phyloP scores from a whole-genome alignment of 2,113 vertebrate genomes.

The Chionomys nivalis region DNA sequence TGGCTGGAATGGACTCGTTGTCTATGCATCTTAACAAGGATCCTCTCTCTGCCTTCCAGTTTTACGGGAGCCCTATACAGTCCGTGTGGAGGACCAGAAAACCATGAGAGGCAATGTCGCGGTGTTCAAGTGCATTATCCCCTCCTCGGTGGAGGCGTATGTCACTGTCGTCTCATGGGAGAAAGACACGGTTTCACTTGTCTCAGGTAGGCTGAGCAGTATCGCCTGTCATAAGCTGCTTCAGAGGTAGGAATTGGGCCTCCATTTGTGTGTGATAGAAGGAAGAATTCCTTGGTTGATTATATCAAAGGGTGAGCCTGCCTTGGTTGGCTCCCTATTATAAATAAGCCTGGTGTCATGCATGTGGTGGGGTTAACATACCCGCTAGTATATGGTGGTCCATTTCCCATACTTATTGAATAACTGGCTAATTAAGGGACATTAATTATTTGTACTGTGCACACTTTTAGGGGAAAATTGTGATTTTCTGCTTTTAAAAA shows the following conservation, averaged over 20 bases:
- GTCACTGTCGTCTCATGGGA: constrained; percentile 99
- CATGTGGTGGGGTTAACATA: neutral
- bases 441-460: neutral
- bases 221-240: fast-evolving
- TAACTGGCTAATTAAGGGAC: constrained; percentile 32
- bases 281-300: neutral
- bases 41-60: constrained; percentile 84
- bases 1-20: too few relatives aligned
- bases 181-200: constrained; percentile 99
- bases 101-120: constrained; percentile 99
- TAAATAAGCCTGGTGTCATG: constrained; percentile 10
- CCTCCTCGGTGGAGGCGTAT: constrained; percentile 98
- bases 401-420: neutral
- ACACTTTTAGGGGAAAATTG: constrained; percentile 32
- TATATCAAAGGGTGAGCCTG: neutral
- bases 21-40: neutral
- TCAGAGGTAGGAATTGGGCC: neutral
- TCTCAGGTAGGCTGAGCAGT: constrained; percentile 94
- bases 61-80: constrained; percentile 99
- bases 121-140: constrained; percentile 99
- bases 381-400: neutral
- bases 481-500: neutral
- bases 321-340: neutral
- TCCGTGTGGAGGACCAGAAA: constrained; percentile 99
- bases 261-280: neutral